Evolutionary conservation across 2,797 vertebrate species (phyloP), one percentile per base, ranked within the genome.

Genomic region (Pampus argenteus): DNA sequence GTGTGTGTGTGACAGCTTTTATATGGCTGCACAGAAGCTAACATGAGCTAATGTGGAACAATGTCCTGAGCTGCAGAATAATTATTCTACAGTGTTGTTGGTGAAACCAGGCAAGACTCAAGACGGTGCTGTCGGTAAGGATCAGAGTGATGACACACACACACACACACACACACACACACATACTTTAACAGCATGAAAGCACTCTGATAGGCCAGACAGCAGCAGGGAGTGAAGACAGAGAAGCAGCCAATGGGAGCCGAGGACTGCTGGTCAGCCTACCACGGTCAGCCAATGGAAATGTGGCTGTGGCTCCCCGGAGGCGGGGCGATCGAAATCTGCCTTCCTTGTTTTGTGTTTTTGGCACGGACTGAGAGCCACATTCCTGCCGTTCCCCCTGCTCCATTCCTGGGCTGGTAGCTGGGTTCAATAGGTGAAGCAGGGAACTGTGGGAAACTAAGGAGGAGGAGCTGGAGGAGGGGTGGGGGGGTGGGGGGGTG

Each of bases 381-480:
- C 86, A 88, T 91, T 89, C 87, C 86, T 88, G 79, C 87, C 70
- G 79, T 51, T 71, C 81, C 64, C 81, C 70, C 40, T 52, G 75
- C 79, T 82, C 69, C 84, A 74, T 70, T 89, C 86, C 87, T 79
- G 82, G 63, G 83, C 76, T 74, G 74, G 67, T 76, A 85, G 82
- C 72, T 59, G 75, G 60, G 86, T 87, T 91, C 88, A 91, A 80
- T 48, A 88, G 82, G 88, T 89, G 89, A 88, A 85, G 71, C 80
- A 78, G 60, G 79, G 86, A 87, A 87, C 86, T 89, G 88, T 89
- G 88, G 83, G 89, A 89, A 89, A 86, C 71, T 66, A 17, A 60
- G 57, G 51, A 55, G 57, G 67, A 49, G 36, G 51, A 34, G 54
- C 10, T 11, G 44, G 48, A 9, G 31, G 9, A 38, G 65, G 14